These are phyloP conservation scores for Diaperis boleti DNA, from an alignment of 2,888 invertebrate genomes.

Conservation along the genomic window DNA sequence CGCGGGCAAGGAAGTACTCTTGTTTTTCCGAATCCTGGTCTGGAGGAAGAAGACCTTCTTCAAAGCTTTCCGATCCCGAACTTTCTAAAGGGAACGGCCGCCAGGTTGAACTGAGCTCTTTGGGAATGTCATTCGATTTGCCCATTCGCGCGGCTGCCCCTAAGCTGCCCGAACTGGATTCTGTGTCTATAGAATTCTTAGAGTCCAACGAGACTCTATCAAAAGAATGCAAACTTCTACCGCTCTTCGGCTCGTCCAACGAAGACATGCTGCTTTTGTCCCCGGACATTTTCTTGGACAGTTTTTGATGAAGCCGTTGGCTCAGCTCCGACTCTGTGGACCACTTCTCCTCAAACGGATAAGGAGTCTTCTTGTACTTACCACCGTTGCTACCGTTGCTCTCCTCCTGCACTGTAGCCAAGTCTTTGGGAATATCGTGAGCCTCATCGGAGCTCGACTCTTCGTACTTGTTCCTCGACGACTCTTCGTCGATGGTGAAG, in stretches of 20 bases:
- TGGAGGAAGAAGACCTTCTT: conserved; percentile 85
- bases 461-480: conserved; percentile 52
- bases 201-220: conserved; percentile 73
- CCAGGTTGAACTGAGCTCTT: conserved; percentile 85
- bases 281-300: conserved; percentile 63
- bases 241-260: conserved; percentile 61
- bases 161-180: conserved; percentile 80
- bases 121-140: conserved; percentile 71
- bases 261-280: conserved; percentile 63
- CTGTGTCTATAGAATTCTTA: conserved; percentile 79
- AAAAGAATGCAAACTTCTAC: conserved; percentile 57
- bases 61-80: conserved; percentile 87
- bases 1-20: conserved; percentile 64
- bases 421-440: conserved; percentile 61
- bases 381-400: conserved; percentile 45
- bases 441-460: conserved; percentile 60
- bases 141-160: conserved; percentile 74
- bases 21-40: conserved; percentile 72
- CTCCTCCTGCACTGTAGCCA: conserved; percentile 59
- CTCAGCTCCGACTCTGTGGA: conserved; percentile 65
- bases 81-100: conserved; percentile 87
- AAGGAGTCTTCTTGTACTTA: conserved; percentile 60
- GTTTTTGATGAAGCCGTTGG: conserved; percentile 62
- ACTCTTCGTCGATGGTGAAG: conserved; percentile 66
- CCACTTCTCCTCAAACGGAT: conserved; percentile 67